A percentile compares a stretch with the other conserved stretches of the same genome.
phyloP scores from a whole-genome alignment of 2,797 vertebrate species.

The Xenentodon cancila region DNA sequence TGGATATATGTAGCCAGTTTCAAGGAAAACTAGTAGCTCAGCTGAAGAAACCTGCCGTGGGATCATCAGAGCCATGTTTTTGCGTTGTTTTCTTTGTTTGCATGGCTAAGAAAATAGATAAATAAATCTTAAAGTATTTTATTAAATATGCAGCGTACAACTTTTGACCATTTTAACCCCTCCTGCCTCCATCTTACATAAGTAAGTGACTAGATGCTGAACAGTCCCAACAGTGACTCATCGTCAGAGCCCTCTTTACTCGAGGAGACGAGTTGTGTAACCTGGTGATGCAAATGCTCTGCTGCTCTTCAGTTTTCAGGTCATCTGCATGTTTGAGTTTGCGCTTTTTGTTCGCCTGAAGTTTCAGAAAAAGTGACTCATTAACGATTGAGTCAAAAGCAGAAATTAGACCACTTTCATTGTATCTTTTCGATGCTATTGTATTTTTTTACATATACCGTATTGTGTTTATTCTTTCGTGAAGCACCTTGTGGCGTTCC shows the following conservation, averaged over 20 bases:
- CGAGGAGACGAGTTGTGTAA: conserved; percentile 43
- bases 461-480: too few species aligned
- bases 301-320: conserved; percentile 7
- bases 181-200: conserved; percentile 33
- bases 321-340: conserved; percentile 2
- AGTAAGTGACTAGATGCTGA: conserved; percentile 33
- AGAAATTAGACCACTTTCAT: too few species aligned
- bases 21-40: too few species aligned
- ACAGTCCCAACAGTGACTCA: conserved; percentile 60
- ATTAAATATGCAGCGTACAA: conserved; percentile 2
- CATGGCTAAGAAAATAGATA: too few species aligned
- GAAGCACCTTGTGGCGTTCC: too few species aligned
- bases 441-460: too few species aligned
- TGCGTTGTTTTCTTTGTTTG: too few species aligned
- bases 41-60: too few species aligned
- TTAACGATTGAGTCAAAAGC: not conserved
- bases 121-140: not conserved
- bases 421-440: too few species aligned
- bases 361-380: conserved; percentile 3
- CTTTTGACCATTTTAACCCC: conserved; percentile 15
- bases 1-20: too few species aligned
- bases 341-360: conserved; percentile 5
- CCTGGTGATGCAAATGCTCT: conserved; percentile 22
- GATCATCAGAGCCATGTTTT: too few species aligned
- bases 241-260: conserved; percentile 26